A percentile compares a stretch with the other conserved stretches of the same genome.
Conservation (phyloP, 2,888 invertebrate species). For the Gryllus longicercus region DNA sequence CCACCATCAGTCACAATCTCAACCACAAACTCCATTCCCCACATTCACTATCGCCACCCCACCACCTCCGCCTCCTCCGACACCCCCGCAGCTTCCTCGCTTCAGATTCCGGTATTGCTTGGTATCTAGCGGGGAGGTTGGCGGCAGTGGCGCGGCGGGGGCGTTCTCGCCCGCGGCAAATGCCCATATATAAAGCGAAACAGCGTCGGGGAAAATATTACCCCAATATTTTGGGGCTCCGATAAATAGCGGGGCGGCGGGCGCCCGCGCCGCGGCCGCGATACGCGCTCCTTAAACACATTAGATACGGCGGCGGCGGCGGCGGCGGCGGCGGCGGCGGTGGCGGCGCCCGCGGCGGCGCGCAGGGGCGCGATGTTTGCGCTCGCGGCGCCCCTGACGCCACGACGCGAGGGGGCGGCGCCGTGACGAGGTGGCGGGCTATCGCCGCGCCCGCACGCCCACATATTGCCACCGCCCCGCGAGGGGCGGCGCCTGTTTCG, state of each 20-base stretch:
- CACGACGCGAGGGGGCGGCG: too few relatives aligned
- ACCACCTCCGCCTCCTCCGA: too few relatives aligned
- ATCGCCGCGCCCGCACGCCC: too few relatives aligned
- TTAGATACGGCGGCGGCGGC: background rate
- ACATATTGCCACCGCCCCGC: too few relatives aligned
- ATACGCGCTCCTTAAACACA: conserved; percentile 17
- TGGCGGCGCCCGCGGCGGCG: background rate
- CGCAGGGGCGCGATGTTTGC: background rate
- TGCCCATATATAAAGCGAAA: conserved; percentile 17
- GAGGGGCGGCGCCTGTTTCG: too few relatives aligned
- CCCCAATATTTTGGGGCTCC: conserved; percentile 17
- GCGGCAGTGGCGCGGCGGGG: background rate
- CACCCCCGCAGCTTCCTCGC: too few relatives aligned
- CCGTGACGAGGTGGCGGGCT: too few relatives aligned
- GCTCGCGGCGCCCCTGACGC: background rate
- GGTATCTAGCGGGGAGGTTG: background rate
- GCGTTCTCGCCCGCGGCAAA: conserved; percentile 1
- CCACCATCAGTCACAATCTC: too few relatives aligned
- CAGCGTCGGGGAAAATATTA: conserved; percentile 17
- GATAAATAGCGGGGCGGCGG: background rate
- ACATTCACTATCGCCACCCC: too few relatives aligned
- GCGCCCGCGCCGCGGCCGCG: background rate
- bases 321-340: background rate
- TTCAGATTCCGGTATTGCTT: too few relatives aligned
- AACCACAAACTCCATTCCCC: too few relatives aligned